phyloP scores from a whole-genome alignment of 2,888 invertebrate genomes.

The Iselma pallidipennis region DNA sequence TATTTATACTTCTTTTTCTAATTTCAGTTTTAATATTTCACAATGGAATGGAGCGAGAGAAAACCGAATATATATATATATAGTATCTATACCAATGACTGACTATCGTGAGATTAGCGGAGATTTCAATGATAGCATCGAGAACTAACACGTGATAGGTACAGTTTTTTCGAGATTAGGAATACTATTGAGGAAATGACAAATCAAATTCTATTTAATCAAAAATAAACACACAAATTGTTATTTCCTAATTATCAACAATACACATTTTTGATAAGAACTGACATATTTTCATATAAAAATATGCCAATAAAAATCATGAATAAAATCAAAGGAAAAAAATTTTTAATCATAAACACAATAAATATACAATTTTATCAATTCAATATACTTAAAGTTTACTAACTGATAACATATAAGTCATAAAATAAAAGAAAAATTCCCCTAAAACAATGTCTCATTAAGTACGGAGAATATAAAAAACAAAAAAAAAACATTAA shows the following conservation, averaged over 20 bases:
- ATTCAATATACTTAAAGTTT: no score
- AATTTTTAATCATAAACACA: no score
- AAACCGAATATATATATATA: not conserved
- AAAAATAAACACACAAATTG: not conserved
- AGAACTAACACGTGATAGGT: no score
- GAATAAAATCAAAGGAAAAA: no score
- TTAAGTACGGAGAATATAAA: not conserved
- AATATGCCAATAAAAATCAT: no score
- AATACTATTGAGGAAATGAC: conserved; percentile 1
- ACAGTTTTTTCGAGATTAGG: no score
- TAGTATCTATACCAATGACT: not conserved
- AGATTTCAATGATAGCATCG: not conserved
- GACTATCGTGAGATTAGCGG: not conserved
- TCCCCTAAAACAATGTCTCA: not conserved
- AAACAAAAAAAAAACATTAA: not conserved
- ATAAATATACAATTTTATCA: no score
- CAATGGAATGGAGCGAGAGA: not conserved
- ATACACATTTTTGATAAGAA: not conserved
- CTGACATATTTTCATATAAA: not conserved
- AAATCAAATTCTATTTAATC: not conserved
- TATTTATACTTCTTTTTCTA: no score
- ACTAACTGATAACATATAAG: no score
- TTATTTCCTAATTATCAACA: not conserved
- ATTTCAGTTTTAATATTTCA: not conserved
- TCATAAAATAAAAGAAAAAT: no score